These are phyloP conservation scores for Clitarchus hookeri DNA, from an alignment of 2,888 invertebrate genomes.

Conservation along the genomic window DNA sequence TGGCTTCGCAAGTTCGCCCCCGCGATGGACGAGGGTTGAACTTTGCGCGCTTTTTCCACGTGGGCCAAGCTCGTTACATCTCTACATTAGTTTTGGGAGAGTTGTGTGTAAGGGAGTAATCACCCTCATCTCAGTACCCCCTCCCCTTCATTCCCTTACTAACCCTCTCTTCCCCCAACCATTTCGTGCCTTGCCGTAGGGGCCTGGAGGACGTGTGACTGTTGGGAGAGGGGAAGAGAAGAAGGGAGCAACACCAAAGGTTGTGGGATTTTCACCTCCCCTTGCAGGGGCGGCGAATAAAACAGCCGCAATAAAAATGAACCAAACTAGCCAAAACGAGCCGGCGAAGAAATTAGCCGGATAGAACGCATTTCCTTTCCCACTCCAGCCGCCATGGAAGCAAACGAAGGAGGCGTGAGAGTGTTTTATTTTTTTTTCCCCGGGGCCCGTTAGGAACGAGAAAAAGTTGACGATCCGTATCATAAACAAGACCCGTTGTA, in stretches of 20 bases:
- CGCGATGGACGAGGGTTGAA: too few species aligned
- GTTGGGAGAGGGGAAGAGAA: neutral
- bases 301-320: conserved; percentile 24
- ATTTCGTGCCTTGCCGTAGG: neutral
- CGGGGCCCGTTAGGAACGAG: too few species aligned
- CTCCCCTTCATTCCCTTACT: too few species aligned
- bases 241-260: neutral
- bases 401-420: too few species aligned
- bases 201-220: neutral
- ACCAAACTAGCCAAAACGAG: conserved; percentile 8
- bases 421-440: too few species aligned
- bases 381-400: neutral
- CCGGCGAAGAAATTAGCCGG: neutral
- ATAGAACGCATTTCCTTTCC: neutral
- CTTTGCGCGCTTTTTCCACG: too few species aligned
- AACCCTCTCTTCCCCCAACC: too few species aligned
- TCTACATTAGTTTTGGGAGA: neutral
- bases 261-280: neutral
- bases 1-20: too few species aligned
- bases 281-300: neutral
- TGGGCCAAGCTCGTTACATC: neutral
- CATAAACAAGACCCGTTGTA: too few species aligned
- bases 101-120: neutral
- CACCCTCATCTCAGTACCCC: neutral
- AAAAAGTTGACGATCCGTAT: too few species aligned